Conservation (phyloP, 2,888 invertebrate species). For the Trichogramma dendrolimi region DNA sequence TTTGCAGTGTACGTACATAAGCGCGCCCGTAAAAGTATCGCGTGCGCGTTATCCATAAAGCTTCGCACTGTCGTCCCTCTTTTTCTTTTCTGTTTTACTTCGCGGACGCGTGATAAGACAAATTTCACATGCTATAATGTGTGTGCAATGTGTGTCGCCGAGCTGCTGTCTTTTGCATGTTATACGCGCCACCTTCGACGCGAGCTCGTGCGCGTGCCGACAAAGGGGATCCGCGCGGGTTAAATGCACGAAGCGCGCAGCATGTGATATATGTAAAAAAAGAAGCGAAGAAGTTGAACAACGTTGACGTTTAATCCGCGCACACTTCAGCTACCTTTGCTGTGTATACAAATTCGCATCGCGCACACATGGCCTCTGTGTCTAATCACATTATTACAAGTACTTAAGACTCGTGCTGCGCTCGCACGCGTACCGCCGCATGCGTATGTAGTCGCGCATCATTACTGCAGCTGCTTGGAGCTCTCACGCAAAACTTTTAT, state of each 20-base stretch:
- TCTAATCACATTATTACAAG: slow-evolving; percentile 28
- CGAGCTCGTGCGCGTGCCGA: not conserved
- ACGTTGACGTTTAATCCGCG: not conserved
- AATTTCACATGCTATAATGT: not conserved
- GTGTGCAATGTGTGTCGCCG: not conserved
- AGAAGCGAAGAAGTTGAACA: not conserved
- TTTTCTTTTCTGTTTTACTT: too few relatives aligned
- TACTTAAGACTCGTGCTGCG: slow-evolving; percentile 7
- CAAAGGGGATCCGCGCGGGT: too few relatives aligned
- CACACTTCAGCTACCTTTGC: not conserved
- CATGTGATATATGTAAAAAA: not conserved
- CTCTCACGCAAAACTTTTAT: slow-evolving; percentile 10
- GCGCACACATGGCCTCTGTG: slow-evolving; percentile 19
- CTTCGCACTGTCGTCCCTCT: not conserved
- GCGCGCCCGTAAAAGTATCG: not conserved
- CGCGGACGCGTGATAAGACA: slow-evolving; percentile 6
- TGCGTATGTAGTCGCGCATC: slow-evolving; percentile 20
- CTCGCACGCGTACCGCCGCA: too few relatives aligned
- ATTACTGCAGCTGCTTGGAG: slow-evolving; percentile 16
- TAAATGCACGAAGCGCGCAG: too few relatives aligned
- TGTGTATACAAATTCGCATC: too few relatives aligned
- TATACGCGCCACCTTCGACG: not conserved
- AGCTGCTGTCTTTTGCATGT: not conserved
- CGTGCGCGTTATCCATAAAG: slow-evolving; percentile 14
- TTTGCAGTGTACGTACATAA: too few relatives aligned